Base-by-base conservation (phyloP, 2,888 invertebrate species). In the Scelioninae gen. 2 region DNA sequence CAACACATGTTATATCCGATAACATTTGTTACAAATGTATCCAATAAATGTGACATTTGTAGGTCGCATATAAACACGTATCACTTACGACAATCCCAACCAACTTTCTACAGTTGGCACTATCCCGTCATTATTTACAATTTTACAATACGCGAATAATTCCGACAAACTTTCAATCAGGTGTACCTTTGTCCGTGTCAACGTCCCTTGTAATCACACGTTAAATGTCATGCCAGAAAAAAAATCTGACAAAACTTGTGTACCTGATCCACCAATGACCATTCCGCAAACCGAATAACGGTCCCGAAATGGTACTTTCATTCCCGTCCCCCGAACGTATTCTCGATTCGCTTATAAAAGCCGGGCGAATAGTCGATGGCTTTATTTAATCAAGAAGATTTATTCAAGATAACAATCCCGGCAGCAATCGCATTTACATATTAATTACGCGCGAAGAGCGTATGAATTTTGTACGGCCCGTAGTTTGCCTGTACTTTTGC, bases 391-490 rank as follows among this genome's bases (percentile, higher is more conserved):
- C 43, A 52, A 39, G 43, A 58, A 50, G 58, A 68, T 68, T 60
- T 52, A 68, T 60, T 46, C 22, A 37, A 45, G 60, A 68, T 45
- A 68, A 60, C 45, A 68, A 43, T 41, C 33, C 50, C 16, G 22
- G 11, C 28, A 57, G 45, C 45, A 16, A 57, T 70, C 22, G 33
- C 41, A 70, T 70, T 64, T 70, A 52, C 57, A 63, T 70, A 53
- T 70, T 70, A 70, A 63, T 70, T 70, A 43, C 46, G 25, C 37
- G 57, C 25, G 57, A 61, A 50, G 35, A 55, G 61, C 35, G 55
- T 52, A 70, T 70, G 57, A 70, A 70, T 70, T 50, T 64, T 57
- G 57, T 50, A 50, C 55, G 31, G 45, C 45, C 11, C n/a, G 28
- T 19, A 60, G 65, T 65, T 61, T 46, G 39, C 22, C 45, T 31